Evolutionary conservation across 2,113 vertebrate genomes (phyloP).

Genomic region (Bungarus multicinctus): DNA sequence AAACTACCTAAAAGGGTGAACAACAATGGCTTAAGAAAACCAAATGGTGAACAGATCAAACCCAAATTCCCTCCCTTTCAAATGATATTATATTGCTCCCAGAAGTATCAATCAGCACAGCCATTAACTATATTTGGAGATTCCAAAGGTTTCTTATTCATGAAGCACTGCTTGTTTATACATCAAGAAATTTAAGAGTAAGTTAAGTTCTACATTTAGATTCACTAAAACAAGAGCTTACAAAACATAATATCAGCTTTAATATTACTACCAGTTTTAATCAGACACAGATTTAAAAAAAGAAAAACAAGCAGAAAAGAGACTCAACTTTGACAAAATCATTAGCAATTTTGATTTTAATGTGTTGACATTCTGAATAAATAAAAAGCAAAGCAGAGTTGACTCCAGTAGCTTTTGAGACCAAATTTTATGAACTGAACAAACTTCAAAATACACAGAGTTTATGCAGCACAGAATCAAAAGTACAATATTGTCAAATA

Average conservation of each 20-base stretch:
- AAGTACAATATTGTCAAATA: constrained; percentile 49
- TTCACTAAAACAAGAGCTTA: constrained; percentile 22
- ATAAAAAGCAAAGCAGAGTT: constrained; percentile 38
- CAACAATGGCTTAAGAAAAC: not conserved
- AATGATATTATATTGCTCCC: not conserved
- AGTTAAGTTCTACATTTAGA: not conserved
- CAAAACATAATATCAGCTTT: constrained; percentile 40
- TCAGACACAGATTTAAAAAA: constrained; percentile 32
- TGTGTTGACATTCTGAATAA: constrained; percentile 6
- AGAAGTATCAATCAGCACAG: not conserved
- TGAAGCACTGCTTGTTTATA: not conserved
- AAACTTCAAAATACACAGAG: constrained; percentile 47
- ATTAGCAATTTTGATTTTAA: constrained; percentile 39
- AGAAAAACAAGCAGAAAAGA: constrained; percentile 19
- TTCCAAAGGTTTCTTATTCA: not conserved
- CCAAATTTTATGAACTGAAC: constrained; percentile 24
- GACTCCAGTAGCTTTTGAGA: constrained; percentile 37
- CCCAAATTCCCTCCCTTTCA: not conserved
- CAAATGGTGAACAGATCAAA: not conserved
- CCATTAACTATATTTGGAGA: not conserved
- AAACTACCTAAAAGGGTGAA: not conserved
- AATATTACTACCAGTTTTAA: constrained; percentile 44
- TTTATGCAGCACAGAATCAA: constrained; percentile 7
- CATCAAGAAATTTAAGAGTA: not conserved
- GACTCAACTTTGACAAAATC: constrained; percentile 36